Conservation (phyloP, 2,888 invertebrate species). For the Netelia fuscicornis region DNA sequence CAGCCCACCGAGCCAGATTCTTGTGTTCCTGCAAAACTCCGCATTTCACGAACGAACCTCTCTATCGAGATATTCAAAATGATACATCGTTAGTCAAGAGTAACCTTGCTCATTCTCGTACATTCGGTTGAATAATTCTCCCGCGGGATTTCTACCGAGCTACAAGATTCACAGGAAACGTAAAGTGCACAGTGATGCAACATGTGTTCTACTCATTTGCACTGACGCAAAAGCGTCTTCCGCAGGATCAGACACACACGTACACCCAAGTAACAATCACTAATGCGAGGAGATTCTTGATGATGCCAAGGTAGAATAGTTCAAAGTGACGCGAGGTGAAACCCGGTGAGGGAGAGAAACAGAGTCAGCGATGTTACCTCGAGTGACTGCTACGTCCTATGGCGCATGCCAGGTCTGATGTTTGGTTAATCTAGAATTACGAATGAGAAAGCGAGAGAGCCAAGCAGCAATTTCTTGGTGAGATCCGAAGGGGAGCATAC, state of each 20-base stretch:
- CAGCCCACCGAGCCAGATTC: too few relatives aligned
- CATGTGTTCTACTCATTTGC: too few relatives aligned
- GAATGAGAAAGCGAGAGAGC: not conserved
- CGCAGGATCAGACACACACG: not conserved
- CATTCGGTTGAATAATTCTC: too few relatives aligned
- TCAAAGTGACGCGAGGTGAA: not conserved
- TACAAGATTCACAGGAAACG: too few relatives aligned
- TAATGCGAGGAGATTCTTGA: not conserved
- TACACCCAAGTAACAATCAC: not conserved
- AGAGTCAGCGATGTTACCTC: not conserved
- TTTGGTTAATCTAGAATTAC: constrained; percentile 6
- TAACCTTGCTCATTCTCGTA: too few relatives aligned
- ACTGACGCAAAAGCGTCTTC: not conserved
- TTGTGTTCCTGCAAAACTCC: too few relatives aligned
- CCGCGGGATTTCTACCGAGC: too few relatives aligned
- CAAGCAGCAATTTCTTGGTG: not conserved
- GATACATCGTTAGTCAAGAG: too few relatives aligned
- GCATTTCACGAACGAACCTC: too few relatives aligned
- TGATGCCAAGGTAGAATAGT: constrained; percentile 2
- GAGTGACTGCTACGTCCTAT: not conserved
- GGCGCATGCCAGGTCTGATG: not conserved
- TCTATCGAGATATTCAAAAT: too few relatives aligned
- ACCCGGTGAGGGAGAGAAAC: not conserved
- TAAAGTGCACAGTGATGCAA: too few relatives aligned
- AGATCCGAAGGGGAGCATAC: not conserved